These are phyloP conservation scores for Sebastes trivittatus DNA, from an alignment of 2,797 vertebrate genomes.

Conservation along the genomic window DNA sequence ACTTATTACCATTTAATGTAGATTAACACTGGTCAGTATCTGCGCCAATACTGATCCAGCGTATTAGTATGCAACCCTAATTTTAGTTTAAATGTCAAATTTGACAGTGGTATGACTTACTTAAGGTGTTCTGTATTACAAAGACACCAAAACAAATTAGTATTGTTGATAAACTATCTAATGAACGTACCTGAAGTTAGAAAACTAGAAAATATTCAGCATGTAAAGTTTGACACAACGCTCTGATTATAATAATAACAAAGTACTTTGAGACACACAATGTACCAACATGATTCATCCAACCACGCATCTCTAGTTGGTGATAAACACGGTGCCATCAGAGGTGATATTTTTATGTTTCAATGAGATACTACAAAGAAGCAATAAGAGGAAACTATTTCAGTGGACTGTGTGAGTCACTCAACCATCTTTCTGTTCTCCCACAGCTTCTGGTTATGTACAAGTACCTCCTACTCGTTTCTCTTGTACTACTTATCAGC, in stretches of 20 bases:
- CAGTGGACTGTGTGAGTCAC: conserved; percentile 15
- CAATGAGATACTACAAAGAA: neutral
- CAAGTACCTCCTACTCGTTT: conserved; percentile 8
- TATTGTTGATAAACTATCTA: neutral
- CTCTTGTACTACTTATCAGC: neutral
- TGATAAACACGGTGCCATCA: neutral
- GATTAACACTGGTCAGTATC: neutral
- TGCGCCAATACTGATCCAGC: too few relatives aligned
- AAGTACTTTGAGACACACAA: neutral
- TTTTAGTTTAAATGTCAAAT: neutral
- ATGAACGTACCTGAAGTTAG: neutral
- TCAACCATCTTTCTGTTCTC: conserved; percentile 15
- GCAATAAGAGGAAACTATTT: neutral
- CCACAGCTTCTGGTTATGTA: neutral
- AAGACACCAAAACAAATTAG: neutral
- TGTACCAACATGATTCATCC: conserved; percentile 3
- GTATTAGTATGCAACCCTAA: neutral
- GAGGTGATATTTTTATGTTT: conserved; percentile 10
- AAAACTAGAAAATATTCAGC: neutral
- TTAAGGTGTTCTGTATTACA: too few relatives aligned
- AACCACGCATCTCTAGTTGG: neutral
- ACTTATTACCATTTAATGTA: neutral
- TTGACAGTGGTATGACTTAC: neutral
- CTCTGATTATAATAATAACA: neutral
- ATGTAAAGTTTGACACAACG: neutral